A percentile compares a stretch with the other conserved stretches of the same genome.
Evolutionary conservation across 23 tunicate genomes (phyloP).

Genomic region (Trididemnum clinides): DNA sequence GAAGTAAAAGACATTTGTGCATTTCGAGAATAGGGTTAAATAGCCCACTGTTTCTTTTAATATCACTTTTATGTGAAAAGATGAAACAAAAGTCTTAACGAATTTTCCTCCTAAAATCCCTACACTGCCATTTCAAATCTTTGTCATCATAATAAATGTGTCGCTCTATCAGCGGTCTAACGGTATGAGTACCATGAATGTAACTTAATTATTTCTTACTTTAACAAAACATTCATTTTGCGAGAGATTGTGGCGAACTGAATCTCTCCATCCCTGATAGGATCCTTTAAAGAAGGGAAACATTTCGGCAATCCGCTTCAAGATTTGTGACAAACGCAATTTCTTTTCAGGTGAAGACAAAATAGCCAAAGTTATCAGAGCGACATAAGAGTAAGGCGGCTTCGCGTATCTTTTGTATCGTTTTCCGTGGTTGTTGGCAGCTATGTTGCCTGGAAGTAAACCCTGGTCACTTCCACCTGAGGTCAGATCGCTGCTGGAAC

Average conservation of each 20-base stretch:
- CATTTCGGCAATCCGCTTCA: conserved; percentile 95
- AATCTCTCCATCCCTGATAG: conserved; percentile 98
- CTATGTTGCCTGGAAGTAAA: not conserved
- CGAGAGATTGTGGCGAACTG: conserved; percentile 95
- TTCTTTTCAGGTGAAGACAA: conserved; percentile 90
- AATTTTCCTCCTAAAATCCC: too few relatives aligned
- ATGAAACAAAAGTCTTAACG: too few relatives aligned
- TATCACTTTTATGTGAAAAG: too few relatives aligned
- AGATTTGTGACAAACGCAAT: conserved; percentile 84
- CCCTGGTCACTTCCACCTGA: not conserved
- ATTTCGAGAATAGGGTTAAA: too few relatives aligned
- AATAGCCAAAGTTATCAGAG: conserved; percentile 88
- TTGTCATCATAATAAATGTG: too few relatives aligned
- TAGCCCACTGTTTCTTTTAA: too few relatives aligned
- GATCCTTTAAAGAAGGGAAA: conserved; percentile 95
- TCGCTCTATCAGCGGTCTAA: too few relatives aligned
- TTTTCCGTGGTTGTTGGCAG: conserved; percentile 51
- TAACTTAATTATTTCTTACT: conserved; percentile 51
- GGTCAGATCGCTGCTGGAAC: not conserved
- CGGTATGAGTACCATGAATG: too few relatives aligned
- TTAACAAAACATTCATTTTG: conserved; percentile 95
- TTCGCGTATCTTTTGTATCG: conserved; percentile 93
- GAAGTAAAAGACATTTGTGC: too few relatives aligned
- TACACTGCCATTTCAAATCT: too few relatives aligned
- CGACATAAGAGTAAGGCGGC: conserved; percentile 96